phyloP scores from a whole-genome alignment of 2,888 invertebrate genomes.

The Andrena haemorrhoa region DNA sequence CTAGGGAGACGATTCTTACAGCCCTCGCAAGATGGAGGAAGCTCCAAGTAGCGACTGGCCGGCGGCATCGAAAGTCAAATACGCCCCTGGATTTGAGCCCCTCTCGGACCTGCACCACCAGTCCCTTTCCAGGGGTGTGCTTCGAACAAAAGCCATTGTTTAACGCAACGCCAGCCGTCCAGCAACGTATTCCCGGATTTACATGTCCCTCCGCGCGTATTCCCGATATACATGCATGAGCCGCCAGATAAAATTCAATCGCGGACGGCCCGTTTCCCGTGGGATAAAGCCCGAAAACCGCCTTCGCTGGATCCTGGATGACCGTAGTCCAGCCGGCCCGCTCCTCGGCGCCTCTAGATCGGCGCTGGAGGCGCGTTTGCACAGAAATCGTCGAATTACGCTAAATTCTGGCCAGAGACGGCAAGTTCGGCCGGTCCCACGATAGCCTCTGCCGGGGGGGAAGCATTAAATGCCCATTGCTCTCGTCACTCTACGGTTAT shows the following conservation, averaged over 20 bases:
- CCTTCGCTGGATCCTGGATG: slow-evolving; percentile 65
- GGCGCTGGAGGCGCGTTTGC: slow-evolving; percentile 78
- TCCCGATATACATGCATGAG: slow-evolving; percentile 50
- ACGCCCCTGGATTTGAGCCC: slow-evolving; percentile 33
- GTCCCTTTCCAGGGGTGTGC: slow-evolving; percentile 34
- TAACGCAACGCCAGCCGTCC: slow-evolving; percentile 65
- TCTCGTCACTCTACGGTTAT: slow-evolving; percentile 50
- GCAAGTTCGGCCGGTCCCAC: slow-evolving; percentile 35
- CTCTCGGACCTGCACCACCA: neutral
- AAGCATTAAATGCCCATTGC: slow-evolving; percentile 44
- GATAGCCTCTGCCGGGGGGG: slow-evolving; percentile 29
- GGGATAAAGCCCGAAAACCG: slow-evolving; percentile 61
- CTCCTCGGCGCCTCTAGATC: slow-evolving; percentile 51
- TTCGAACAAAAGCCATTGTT: slow-evolving; percentile 73
- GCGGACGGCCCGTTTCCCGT: slow-evolving; percentile 24
- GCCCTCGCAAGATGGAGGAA: neutral
- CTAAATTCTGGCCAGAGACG: slow-evolving; percentile 72
- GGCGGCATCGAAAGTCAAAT: slow-evolving; percentile 52
- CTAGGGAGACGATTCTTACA: neutral
- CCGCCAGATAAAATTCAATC: slow-evolving; percentile 67
- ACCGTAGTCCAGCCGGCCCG: slow-evolving; percentile 66
- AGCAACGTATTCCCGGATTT: slow-evolving; percentile 68
- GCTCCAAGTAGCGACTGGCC: neutral
- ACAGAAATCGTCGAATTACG: slow-evolving; percentile 83
- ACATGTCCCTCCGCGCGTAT: slow-evolving; percentile 55